phyloP scores from a whole-genome alignment of 2,888 invertebrate genomes.

The Steinernema hermaphroditum region DNA sequence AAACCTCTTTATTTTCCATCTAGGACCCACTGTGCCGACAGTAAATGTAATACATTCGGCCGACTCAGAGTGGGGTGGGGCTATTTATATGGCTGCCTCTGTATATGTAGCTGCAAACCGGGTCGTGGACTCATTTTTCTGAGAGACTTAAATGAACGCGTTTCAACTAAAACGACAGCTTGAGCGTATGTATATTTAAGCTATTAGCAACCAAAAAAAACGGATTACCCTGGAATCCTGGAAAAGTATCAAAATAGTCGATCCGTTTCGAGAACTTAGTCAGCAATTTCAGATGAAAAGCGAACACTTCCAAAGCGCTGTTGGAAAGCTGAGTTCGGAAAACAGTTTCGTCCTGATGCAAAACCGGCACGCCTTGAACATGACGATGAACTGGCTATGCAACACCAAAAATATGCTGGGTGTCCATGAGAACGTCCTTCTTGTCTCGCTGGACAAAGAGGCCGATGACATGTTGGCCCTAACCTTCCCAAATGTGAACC shows the following conservation, averaged over 20 bases:
- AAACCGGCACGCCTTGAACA: slow-evolving; percentile 61
- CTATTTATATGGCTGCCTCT: no score
- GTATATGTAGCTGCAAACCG: no score
- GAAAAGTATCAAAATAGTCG: not conserved
- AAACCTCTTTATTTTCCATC: no score
- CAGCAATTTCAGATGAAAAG: slow-evolving; percentile 34
- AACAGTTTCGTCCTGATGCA: slow-evolving; percentile 55
- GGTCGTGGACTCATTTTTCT: no score
- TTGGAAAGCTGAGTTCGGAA: slow-evolving; percentile 29
- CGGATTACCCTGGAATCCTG: no score
- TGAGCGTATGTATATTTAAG: no score
- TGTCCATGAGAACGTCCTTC: slow-evolving; percentile 43
- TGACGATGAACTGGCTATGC: slow-evolving; percentile 65
- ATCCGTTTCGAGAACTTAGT: slow-evolving; percentile 30
- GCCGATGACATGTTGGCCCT: slow-evolving; percentile 42
- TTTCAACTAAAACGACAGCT: no score
- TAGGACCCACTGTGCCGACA: no score
- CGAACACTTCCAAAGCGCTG: slow-evolving; percentile 26
- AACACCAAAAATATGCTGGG: slow-evolving; percentile 55
- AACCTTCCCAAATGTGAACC: slow-evolving; percentile 49
- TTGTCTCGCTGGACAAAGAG: slow-evolving; percentile 57
- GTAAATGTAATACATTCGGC: no score
- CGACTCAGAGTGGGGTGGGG: no score
- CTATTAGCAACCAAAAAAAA: no score
- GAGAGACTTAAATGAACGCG: no score